Percentiles rank a stretch among this genome's conserved stretches.
phyloP scores from a whole-genome alignment of 2,888 invertebrate genomes.

The Mythimna loreyi region DNA sequence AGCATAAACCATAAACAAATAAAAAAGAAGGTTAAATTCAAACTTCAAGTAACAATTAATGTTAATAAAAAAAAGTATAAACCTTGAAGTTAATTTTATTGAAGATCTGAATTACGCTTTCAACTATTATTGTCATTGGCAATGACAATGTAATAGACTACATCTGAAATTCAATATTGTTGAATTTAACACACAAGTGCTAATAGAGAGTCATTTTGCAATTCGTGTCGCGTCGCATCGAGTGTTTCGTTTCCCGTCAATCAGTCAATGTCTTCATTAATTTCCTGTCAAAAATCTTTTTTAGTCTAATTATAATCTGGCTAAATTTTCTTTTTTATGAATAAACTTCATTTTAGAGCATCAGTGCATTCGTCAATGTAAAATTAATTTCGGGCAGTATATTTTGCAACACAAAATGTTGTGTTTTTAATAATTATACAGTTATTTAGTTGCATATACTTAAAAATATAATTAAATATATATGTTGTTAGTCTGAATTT shows the following conservation, averaged over 20 bases:
- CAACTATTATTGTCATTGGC: constrained; percentile 49
- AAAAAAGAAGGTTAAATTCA: not conserved
- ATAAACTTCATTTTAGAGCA: not conserved
- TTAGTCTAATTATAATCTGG: constrained; percentile 31
- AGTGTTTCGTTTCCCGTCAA: constrained; percentile 76
- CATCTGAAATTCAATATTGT: constrained; percentile 56
- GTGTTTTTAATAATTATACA: no score
- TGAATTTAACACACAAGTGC: constrained; percentile 37
- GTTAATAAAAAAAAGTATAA: constrained; percentile 25
- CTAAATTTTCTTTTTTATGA: not conserved
- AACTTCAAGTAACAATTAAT: not conserved
- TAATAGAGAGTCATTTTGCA: constrained; percentile 53
- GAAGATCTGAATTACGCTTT: constrained; percentile 36
- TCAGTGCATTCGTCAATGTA: no score
- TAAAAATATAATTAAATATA: no score
- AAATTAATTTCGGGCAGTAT: no score
- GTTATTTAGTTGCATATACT: no score
- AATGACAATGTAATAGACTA: constrained; percentile 51
- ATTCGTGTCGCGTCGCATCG: constrained; percentile 65
- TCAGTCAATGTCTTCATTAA: constrained; percentile 75
- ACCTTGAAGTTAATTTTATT: constrained; percentile 10
- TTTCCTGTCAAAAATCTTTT: constrained; percentile 67
- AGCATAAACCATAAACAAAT: not conserved
- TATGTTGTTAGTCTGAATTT: no score
- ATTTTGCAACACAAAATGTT: no score